Evolutionary conservation across 2,888 invertebrate genomes (phyloP).

Genomic region (Noctua janthina): DNA sequence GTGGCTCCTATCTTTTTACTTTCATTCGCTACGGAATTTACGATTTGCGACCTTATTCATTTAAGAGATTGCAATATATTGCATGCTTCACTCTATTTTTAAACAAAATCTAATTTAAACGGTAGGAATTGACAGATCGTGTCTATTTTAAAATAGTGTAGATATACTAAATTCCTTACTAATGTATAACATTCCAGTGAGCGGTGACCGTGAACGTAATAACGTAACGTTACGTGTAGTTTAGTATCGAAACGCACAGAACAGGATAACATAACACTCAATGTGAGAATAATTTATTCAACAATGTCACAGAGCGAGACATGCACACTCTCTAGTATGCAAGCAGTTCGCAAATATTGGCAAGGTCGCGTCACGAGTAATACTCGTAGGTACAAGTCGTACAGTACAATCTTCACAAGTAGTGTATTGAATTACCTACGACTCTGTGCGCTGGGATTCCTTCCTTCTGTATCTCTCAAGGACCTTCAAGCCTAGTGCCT

Average conservation of each 20-base stretch:
- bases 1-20: constrained; percentile 11
- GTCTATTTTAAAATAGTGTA: not conserved
- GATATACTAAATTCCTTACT: not conserved
- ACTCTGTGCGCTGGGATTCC: not conserved
- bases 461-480: not conserved
- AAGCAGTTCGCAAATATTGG: constrained; percentile 3
- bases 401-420: not conserved
- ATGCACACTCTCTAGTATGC: not conserved
- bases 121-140: not conserved
- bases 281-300: not conserved
- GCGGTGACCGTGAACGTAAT: constrained; percentile 13
- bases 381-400: not conserved
- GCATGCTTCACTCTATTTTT: not conserved
- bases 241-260: not conserved
- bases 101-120: not conserved
- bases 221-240: not conserved
- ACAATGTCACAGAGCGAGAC: not conserved
- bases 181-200: constrained; percentile 1
- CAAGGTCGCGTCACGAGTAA: not conserved
- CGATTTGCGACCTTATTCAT: constrained; percentile 15
- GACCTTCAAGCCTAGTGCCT: not conserved
- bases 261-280: not conserved
- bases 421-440: not conserved
- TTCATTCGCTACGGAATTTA: constrained; percentile 15
- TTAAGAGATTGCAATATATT: not conserved